Base-by-base conservation (phyloP, 1,140 invertebrate genomes). In the Acyrthosiphon pisum region DNA sequence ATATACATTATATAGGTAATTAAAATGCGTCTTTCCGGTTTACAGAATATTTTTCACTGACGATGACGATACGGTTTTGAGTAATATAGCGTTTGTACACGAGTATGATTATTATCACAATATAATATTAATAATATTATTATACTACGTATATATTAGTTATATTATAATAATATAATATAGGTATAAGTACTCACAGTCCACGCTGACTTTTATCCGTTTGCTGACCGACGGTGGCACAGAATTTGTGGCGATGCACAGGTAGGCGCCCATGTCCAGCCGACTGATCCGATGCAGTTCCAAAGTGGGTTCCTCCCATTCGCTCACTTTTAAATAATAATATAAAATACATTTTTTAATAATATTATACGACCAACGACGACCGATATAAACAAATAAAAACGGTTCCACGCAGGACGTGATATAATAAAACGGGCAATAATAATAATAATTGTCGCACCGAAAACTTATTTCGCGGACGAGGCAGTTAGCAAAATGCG, bases 171-270 rank as follows among this genome's bases (percentile, higher is more conserved):
- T n/a, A n/a, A n/a, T n/a, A n/a, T 56, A 48, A 48, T 8, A 56
- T 56, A 8, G n/a, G n/a, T 68, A 8, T 22, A 35, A 30, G 20
- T 96, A 98, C 98, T 98, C 96, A 99, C 98, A 99, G 95, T 98
- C 98, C 81, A 99, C 98, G 95, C 98, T 98, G 94, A 99, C 97
- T 96, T 98, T 98, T 94, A 99, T 98, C 95, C 98, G 96, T 95
- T 98, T 98, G 95, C 97, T 98, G 94, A 98, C 98, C 14, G 96
- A 95, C 22, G 96, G 96, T 8, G 96, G 96, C 76, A 96, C 95
- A 20, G 96, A 95, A 94, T 96, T 96, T 60, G 95, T 95, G 30
- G 98, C 98, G 93, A 98, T 98, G 95, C 98, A 98, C 60, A 98
- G 96, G 95, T 98, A 98, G 60, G 97, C 97, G 35, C 98, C 98